Conservation (phyloP, 2,797 vertebrate species). For the Microhierax caerulescens region DNA sequence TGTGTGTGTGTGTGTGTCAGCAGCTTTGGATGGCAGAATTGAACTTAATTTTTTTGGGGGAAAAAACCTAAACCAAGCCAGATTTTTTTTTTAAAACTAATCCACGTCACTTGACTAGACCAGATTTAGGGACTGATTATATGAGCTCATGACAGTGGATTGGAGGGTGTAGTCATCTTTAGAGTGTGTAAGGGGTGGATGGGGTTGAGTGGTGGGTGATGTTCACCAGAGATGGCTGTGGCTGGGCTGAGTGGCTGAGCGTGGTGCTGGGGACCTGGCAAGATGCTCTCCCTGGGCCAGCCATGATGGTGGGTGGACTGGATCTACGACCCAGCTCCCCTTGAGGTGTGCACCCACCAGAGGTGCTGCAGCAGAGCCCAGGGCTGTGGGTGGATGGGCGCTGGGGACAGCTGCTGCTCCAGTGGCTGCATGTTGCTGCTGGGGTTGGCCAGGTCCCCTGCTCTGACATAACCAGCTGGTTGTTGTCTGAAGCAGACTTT, state of each 20-base stretch:
- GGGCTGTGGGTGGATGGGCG: fast-evolving
- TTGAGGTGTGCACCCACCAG: background rate
- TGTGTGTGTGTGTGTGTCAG: too few species aligned
- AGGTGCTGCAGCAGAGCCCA: fast-evolving
- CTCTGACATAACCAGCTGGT: background rate
- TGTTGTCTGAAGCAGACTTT: background rate
- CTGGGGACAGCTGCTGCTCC: background rate
- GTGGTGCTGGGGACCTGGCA: background rate
- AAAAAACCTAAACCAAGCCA: background rate
- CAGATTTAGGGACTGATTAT: background rate
- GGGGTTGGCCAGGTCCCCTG: background rate
- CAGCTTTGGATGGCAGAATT: background rate
- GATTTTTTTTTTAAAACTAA: background rate
- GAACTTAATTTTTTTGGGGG: background rate
- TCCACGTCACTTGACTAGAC: background rate
- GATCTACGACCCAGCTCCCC: background rate
- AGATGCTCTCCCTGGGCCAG: background rate
- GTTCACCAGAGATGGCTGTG: background rate
- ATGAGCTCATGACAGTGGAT: background rate
- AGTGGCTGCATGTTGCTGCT: fast-evolving
- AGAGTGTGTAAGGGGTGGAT: too few species aligned
- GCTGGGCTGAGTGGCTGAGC: background rate
- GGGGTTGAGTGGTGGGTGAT: background rate
- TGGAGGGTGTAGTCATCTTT: background rate
- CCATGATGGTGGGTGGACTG: fast-evolving